phyloP scores from a whole-genome alignment of 2,113 vertebrate genomes.

The Scopus umbretta region DNA sequence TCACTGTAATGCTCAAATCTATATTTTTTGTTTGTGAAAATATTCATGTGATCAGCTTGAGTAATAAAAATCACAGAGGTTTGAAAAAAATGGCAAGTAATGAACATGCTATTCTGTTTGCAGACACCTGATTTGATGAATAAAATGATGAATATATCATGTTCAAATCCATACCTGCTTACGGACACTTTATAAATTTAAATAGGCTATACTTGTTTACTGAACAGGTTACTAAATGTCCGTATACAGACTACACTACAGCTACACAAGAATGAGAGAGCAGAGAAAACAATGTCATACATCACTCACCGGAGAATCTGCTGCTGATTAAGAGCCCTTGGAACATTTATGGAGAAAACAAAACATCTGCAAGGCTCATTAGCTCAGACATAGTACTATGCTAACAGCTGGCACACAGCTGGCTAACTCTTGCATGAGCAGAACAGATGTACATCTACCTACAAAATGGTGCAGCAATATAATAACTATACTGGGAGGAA shows the following conservation, averaged over 20 bases:
- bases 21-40: not conserved
- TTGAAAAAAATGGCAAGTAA: not conserved
- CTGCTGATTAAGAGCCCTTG: not conserved
- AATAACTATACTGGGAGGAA: not conserved
- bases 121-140: not conserved
- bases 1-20: not conserved
- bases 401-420: conserved; percentile 51
- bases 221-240: not conserved
- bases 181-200: not conserved
- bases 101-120: not conserved
- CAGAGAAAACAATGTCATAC: not conserved
- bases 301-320: not conserved
- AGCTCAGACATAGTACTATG: not conserved
- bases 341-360: not conserved
- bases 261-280: not conserved
- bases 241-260: not conserved
- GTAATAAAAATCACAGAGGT: not conserved
- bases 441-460: not conserved
- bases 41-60: not conserved
- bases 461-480: not conserved
- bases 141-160: not conserved
- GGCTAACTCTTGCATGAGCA: not conserved
- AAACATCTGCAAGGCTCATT: not conserved
- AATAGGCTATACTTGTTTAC: not conserved
- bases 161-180: not conserved